phyloP scores from a whole-genome alignment of 1,140 invertebrate genomes.

The Papilio xuthus region DNA sequence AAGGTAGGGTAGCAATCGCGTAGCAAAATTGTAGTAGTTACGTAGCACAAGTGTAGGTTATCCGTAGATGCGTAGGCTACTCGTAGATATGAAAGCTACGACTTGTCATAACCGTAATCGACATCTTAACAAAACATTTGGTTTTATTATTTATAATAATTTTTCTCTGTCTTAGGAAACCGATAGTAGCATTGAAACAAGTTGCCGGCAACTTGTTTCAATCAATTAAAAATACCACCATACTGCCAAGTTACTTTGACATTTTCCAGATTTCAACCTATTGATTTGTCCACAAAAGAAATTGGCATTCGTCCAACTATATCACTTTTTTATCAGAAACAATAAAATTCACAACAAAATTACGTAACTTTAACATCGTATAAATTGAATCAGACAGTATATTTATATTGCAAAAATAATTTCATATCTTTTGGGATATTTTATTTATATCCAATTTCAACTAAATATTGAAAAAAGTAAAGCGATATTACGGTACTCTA shows the following conservation, averaged over 20 bases:
- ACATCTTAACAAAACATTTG: no score
- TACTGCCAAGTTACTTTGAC: slow-evolving; percentile 3
- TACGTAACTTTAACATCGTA: no score
- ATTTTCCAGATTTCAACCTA: neutral
- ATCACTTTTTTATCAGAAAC: neutral
- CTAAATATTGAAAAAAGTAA: neutral
- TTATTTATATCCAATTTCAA: neutral
- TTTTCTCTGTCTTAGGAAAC: neutral
- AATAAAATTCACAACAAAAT: neutral
- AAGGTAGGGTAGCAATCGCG: neutral
- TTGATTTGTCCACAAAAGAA: neutral
- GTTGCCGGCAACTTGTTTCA: neutral
- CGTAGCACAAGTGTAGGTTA: neutral
- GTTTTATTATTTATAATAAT: no score
- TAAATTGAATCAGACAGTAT: neutral
- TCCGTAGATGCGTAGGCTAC: neutral
- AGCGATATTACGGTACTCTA: neutral
- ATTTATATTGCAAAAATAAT: neutral
- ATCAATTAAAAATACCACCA: neutral
- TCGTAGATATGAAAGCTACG: no score
- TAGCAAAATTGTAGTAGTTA: neutral
- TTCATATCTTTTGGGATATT: neutral
- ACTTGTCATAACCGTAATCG: no score
- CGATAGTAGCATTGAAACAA: no score
- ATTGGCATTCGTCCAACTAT: neutral